These are phyloP conservation scores for Hyaena hyaena DNA, from an alignment of 2,113 vertebrate genomes.

Conservation along the genomic window DNA sequence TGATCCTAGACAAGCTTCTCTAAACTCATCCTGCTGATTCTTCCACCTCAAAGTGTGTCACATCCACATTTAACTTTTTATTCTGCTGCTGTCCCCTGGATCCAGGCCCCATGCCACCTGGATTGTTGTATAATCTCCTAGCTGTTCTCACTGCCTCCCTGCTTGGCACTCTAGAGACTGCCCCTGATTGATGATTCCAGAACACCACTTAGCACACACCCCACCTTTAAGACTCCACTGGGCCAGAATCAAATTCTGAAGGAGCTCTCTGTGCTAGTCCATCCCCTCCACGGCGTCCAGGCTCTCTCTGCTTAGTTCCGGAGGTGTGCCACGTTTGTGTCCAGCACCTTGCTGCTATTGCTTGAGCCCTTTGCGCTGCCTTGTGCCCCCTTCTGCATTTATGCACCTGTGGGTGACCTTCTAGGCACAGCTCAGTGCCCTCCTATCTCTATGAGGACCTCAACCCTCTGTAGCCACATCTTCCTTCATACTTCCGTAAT, in stretches of 20 bases:
- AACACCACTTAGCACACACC: not conserved
- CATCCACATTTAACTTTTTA: not conserved
- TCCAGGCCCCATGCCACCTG: not conserved
- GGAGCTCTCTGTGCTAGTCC: not conserved
- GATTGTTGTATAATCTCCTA: not conserved
- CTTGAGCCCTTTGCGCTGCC: not conserved
- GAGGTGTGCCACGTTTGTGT: not conserved
- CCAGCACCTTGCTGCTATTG: not conserved
- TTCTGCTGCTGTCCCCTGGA: not conserved
- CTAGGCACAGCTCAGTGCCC: not conserved
- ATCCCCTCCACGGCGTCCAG: not conserved
- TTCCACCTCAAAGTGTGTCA: not conserved
- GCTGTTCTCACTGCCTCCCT: not conserved
- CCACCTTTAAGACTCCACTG: not conserved
- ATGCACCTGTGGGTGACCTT: not conserved
- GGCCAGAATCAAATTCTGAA: not conserved
- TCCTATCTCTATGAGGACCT: not conserved
- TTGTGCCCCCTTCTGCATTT: accelerated
- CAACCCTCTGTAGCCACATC: not conserved
- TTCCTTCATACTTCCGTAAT: not conserved
- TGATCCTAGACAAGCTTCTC: not conserved
- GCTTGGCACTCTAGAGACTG: not conserved
- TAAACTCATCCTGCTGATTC: not conserved
- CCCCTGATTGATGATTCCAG: not conserved
- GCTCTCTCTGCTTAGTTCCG: not conserved